Evolutionary conservation across 2,888 invertebrate genomes (phyloP).

Genomic region (Ditula angustiorana): DNA sequence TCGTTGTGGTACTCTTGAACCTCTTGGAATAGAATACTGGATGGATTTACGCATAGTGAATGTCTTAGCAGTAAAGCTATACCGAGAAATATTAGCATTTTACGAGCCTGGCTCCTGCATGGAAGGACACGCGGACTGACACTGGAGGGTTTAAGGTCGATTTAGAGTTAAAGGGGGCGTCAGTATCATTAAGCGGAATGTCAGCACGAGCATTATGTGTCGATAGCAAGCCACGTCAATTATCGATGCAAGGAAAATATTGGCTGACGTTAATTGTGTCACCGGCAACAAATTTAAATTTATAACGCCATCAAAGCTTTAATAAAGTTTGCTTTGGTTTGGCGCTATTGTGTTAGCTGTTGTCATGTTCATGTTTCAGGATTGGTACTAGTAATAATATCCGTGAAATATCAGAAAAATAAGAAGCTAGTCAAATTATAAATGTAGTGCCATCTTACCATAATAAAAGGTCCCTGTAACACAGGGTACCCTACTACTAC

Average conservation of each 20-base stretch:
- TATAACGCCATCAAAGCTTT: conserved; percentile 20
- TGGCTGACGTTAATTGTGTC: conserved; percentile 65
- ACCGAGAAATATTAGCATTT: conserved; percentile 56
- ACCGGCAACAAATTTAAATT: conserved; percentile 48
- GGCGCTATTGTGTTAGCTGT: not conserved
- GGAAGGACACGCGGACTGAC: conserved; percentile 43
- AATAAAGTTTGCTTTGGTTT: conserved; percentile 23
- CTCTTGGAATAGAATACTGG: conserved; percentile 59
- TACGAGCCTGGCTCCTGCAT: conserved; percentile 44
- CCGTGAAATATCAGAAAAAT: too few species aligned
- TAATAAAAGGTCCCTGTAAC: too few species aligned
- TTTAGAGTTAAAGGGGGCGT: conserved; percentile 53
- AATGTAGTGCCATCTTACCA: too few species aligned
- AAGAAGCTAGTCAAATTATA: too few species aligned
- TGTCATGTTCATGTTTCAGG: not conserved
- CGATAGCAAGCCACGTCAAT: conserved; percentile 74
- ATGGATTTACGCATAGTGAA: conserved; percentile 47
- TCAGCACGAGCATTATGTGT: conserved; percentile 58
- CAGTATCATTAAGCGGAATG: conserved; percentile 69
- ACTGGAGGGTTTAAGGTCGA: conserved; percentile 63
- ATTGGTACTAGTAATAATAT: not conserved
- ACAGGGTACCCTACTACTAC: too few species aligned
- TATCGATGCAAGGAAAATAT: conserved; percentile 72
- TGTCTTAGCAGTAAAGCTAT: conserved; percentile 50
- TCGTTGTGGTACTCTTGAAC: conserved; percentile 64